These are phyloP conservation scores for Luffia ferchaultella DNA, from an alignment of 2,888 invertebrate species.

Conservation along the genomic window DNA sequence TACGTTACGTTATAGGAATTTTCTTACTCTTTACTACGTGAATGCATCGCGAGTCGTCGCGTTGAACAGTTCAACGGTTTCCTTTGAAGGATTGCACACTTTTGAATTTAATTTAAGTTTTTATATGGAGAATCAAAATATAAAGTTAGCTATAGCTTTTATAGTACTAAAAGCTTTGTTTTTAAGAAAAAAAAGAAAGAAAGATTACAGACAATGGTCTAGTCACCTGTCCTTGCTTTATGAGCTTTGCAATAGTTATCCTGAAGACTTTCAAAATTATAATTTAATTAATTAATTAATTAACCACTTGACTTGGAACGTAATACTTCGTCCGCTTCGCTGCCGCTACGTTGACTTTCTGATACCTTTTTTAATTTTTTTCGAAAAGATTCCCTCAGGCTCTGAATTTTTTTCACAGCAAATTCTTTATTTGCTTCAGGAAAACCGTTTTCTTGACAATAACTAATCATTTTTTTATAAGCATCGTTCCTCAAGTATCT, in stretches of 20 bases:
- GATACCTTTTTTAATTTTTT: background rate
- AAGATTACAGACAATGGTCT: background rate
- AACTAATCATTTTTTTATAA: background rate
- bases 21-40: background rate
- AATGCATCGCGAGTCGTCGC: background rate
- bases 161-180: too few species aligned
- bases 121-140: background rate
- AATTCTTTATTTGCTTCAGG: background rate
- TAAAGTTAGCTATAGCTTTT: too few species aligned
- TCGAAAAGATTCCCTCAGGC: background rate
- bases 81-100: background rate
- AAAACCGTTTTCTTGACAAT: background rate
- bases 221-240: background rate
- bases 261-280: background rate
- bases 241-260: constrained; percentile 7
- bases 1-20: too few species aligned
- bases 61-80: background rate
- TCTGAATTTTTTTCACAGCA: background rate
- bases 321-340: background rate
- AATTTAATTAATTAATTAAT: too few species aligned
- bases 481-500: background rate
- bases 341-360: background rate
- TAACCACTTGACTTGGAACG: background rate
- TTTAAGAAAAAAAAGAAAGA: too few species aligned
- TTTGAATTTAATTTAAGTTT: background rate